phyloP scores from a whole-genome alignment of 2,113 vertebrate species.

The Delphinapterus leucas region DNA sequence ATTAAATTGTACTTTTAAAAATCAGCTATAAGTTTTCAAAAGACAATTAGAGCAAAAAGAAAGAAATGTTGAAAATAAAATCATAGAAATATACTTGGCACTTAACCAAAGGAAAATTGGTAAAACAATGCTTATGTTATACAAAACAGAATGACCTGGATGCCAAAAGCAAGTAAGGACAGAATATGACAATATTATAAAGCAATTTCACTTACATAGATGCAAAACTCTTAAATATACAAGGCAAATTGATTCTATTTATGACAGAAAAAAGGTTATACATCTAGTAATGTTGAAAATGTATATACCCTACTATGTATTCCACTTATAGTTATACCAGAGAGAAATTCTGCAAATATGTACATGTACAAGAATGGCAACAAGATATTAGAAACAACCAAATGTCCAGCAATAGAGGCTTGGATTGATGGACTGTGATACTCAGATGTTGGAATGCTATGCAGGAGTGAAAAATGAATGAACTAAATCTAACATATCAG shows the following conservation, averaged over 20 bases:
- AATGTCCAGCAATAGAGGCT: background rate
- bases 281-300: background rate
- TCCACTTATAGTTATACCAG: background rate
- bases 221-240: background rate
- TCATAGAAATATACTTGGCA: background rate
- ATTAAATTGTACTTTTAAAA: background rate
- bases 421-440: background rate
- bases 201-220: background rate
- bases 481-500: background rate
- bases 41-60: background rate
- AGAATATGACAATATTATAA: background rate
- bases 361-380: background rate
- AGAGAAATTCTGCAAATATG: background rate
- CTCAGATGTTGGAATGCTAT: background rate
- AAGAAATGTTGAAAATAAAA: conserved; percentile 7
- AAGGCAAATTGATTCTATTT: background rate
- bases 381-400: background rate
- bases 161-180: background rate
- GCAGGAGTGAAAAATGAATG: conserved; percentile 9
- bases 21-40: background rate
- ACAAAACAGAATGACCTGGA: background rate
- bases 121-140: background rate
- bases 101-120: background rate
- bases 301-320: background rate
- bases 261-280: background rate